phyloP scores from a whole-genome alignment of 2,888 invertebrate genomes.

The Cantharis rustica region DNA sequence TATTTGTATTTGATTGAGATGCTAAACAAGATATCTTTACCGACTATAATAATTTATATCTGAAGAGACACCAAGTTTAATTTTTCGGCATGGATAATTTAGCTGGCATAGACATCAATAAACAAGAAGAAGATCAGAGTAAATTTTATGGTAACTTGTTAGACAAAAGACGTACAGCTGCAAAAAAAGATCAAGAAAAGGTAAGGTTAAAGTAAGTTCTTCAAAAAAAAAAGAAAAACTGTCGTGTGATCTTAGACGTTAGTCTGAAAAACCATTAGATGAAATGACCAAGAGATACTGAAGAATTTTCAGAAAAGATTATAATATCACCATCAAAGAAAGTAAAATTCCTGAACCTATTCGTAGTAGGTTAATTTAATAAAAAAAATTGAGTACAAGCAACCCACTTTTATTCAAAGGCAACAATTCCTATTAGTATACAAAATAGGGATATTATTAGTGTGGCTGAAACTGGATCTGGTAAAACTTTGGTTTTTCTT shows the following conservation, averaged over 20 bases:
- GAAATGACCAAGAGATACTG: conserved; percentile 99
- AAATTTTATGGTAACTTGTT: conserved; percentile 96
- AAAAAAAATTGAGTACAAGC: conserved; percentile 92
- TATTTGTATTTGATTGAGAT: conserved; percentile 99
- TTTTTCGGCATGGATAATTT: conserved; percentile 98
- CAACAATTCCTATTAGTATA: conserved; percentile 97
- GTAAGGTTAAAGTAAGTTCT: conserved; percentile 89
- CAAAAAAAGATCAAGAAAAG: conserved; percentile 96
- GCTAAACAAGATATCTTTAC: conserved; percentile 97
- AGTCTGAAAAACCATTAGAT: conserved; percentile 91
- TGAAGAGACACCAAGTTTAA: conserved; percentile 95
- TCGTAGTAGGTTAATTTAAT: conserved; percentile 96
- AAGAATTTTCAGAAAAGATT: conserved; percentile 99
- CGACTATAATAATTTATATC: conserved; percentile 96
- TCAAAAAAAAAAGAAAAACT: conserved; percentile 97
- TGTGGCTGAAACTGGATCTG: conserved; percentile 93
- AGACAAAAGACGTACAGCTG: conserved; percentile 93
- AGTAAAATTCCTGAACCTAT: conserved; percentile 97
- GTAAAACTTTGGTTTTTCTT: conserved; percentile 98
- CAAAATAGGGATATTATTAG: conserved; percentile 97
- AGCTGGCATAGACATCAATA: conserved; percentile 97
- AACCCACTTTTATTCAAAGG: conserved; percentile 98
- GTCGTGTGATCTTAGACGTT: conserved; percentile 98
- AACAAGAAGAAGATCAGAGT: conserved; percentile 92
- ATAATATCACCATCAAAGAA: conserved; percentile 97